These are phyloP conservation scores for Mus caroli DNA, from an alignment of 2,797 vertebrate species.

Conservation along the genomic window DNA sequence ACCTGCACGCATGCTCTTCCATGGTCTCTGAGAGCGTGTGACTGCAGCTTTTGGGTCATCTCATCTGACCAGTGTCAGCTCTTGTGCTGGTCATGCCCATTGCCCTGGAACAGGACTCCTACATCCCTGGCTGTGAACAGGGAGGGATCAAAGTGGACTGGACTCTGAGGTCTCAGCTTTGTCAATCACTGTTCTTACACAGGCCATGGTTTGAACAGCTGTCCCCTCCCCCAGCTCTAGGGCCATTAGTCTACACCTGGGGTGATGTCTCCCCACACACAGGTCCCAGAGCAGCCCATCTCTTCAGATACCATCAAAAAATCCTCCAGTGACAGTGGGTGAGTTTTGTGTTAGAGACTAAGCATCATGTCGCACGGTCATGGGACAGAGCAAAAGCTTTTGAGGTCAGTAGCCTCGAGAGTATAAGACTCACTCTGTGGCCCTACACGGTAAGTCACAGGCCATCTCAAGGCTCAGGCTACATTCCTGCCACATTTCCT, in stretches of 20 bases:
- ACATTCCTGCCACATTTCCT: not conserved
- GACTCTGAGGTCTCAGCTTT: not conserved
- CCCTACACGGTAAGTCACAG: not conserved
- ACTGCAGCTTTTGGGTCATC: accelerated
- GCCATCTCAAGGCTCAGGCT: not conserved
- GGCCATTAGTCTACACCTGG: accelerated
- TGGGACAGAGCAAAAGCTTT: not conserved
- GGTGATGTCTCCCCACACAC: not conserved
- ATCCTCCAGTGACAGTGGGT: not conserved
- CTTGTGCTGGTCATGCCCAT: not conserved
- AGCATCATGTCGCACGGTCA: accelerated
- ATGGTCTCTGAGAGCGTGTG: accelerated
- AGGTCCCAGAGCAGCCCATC: not conserved
- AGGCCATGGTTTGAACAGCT: not conserved
- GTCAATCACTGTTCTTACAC: too few relatives aligned
- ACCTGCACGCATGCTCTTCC: not conserved
- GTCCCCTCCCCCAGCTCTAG: not conserved
- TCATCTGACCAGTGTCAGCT: not conserved
- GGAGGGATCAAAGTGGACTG: not conserved
- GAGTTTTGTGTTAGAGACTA: not conserved
- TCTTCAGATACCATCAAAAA: not conserved
- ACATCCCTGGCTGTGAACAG: accelerated
- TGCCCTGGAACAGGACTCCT: not conserved
- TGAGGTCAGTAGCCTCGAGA: not conserved
- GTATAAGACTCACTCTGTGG: too few relatives aligned